Percentiles rank a stretch among this genome's conserved stretches.
Evolutionary conservation across 2,113 vertebrate species (phyloP).

Genomic region (Tringa solitaria): DNA sequence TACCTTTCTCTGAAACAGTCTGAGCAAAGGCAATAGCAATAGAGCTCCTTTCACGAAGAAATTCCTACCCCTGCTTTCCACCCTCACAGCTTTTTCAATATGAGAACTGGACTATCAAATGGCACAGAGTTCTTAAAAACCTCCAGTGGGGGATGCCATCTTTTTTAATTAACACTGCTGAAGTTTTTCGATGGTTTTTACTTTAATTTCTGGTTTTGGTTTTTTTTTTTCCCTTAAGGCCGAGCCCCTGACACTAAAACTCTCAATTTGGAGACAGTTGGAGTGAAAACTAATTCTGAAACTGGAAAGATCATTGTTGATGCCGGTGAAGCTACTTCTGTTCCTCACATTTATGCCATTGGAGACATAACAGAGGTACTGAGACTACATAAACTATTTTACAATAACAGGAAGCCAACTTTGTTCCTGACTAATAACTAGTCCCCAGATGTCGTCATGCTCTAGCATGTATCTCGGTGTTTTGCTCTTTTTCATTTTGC

Average conservation of each 20-base stretch:
- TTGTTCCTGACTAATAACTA: slow-evolving; percentile 63
- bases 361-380: slow-evolving; percentile 90
- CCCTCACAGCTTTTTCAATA: background rate
- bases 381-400: slow-evolving; percentile 45
- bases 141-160: background rate
- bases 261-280: slow-evolving; percentile 81
- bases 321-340: slow-evolving; percentile 82
- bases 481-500: slow-evolving; percentile 26
- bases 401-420: slow-evolving; percentile 64
- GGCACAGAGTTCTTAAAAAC: background rate
- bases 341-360: slow-evolving; percentile 88
- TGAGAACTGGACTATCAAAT: background rate
- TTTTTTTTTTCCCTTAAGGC: slow-evolving; percentile 68
- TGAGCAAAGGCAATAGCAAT: background rate
- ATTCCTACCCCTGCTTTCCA: background rate
- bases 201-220: background rate
- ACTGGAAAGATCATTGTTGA: slow-evolving; percentile 87
- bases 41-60: background rate
- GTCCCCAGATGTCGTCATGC: slow-evolving; percentile 31
- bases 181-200: background rate
- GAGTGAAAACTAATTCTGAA: slow-evolving; percentile 77
- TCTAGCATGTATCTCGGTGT: background rate
- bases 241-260: slow-evolving; percentile 81
- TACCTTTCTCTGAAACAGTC: background rate
- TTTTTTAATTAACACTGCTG: background rate